Base-by-base conservation (phyloP, 23 tunicate genomes). In the Styela clava region DNA sequence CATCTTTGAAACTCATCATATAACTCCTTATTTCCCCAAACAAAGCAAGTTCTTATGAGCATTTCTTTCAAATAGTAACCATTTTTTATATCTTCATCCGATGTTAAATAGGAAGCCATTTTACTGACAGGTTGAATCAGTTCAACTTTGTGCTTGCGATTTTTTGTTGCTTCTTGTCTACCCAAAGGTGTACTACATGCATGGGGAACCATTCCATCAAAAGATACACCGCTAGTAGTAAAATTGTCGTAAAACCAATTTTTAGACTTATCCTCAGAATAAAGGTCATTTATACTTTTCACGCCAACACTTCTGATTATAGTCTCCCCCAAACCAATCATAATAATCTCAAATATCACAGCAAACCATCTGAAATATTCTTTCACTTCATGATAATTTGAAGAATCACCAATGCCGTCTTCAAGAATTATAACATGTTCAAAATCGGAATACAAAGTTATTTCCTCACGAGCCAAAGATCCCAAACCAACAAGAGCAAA, bases 351-450 rank as follows among this genome's bases (percentile, higher is more conserved):
- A 52, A 79, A 79, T 5, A 85, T 25, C 20, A 69, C 63, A 5
- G 84, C 72, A 61, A 85, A 79, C 89, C 89, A 85, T 33, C 84
- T 23, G 56, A 85, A 85, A 61, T 85, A 85, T 68, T 85, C 84
- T 69, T 35, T 35, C n/a, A 79, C 79, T 2, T 79, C 63, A 28
- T 61, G 73, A 52, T 85, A 85, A 56, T 68, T 26, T 3, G 3
- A 25, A 2, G 62, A 56, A 34, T 36, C 16, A 26, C 69, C 52
- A 30, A 85, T 61, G 22, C 79, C 89, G 2, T 85, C 89, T 29
- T 85, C 84, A 3, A 85, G 61, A 3, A 85, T 34, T 2, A 85
- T 85, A 16, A 79, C 76, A 35, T 62, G 61, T 52, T 85, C 89
- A 31, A 85, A 79, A 85, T 85, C 89, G 1, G 88, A 85, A 51